Evolutionary conservation across 2,888 invertebrate genomes (phyloP), one percentile per base, ranked within the genome.

Genomic region (Agrotis puta): DNA sequence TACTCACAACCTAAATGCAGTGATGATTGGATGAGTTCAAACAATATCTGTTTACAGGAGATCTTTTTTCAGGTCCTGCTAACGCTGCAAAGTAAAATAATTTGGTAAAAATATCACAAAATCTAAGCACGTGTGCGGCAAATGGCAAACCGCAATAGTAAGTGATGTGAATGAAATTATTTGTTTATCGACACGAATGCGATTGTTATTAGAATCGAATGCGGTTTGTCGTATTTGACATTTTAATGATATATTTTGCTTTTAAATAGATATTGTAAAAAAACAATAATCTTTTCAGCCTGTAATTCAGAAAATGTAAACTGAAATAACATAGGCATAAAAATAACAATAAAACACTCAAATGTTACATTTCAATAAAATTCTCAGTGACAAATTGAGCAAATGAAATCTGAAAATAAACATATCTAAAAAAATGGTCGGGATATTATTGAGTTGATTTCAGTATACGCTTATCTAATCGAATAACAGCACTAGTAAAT

Each of bases 121-220:
- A 91, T 91, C 91, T 91, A 92, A 93, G 95, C 95, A 96, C 96
- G 95, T 96, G 96, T 95, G 95, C 95, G 94, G 94, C 93, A 92
- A 93, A 93, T 93, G 93, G 94, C 93, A 95, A 94, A 94, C 93
- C 92, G 94, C 94, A 94, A 90, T 90, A 92, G 88, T 74, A 68
- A 77, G 80, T 79, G 80, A 73, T 74, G 76, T 24, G 65, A 74
- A 64, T n/a, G 24, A 64, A 43, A 50, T 14, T 57, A 66, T 63
- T 70, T 50, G 57, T 57, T 61, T 67, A 64, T 74, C 73, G 77
- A 79, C 43, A 56, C 33, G 11, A 59, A 11, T 48, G 45, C 58
- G 82, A 72, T 57, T 56, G 18, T 13, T 33, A 33, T 33, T 56
- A 13, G 7, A 27, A 61, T 70, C 73, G 66, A 79, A 65, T 61